Base-by-base conservation (phyloP, 2,888 invertebrate species). In the Drosophila kanekoi region DNA sequence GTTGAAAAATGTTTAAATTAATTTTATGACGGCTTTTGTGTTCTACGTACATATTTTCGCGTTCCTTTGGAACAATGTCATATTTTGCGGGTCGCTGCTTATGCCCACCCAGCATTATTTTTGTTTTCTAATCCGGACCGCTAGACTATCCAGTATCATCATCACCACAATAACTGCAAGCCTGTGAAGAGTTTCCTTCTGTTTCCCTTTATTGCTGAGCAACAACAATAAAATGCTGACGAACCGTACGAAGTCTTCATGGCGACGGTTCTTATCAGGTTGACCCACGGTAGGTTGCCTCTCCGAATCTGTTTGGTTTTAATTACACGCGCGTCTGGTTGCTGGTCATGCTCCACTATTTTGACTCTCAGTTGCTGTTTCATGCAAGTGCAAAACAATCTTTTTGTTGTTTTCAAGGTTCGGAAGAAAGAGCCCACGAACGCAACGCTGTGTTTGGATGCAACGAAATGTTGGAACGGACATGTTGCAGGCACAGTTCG, bases 271-370 rank as follows among this genome's bases (percentile, higher is more conserved):
- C 68, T 72, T 63, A 75, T 72, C 77, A 48, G 70, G 63, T 62
- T 66, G 70, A 69, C 61, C 67, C n/a, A 49, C 48, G 53, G 45
- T 32, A 37, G 62, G 35, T 51, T 48, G 61, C 51, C 35, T 49
- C 63, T 61, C 41, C 66, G 64, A 48, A 72, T 62, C 70, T 82
- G 82, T 88, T 83, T 83, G 79, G 83, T 88, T 83, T 83, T 88
- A 88, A 88, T 82, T 82, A 88, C 88, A 85, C 82, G 82, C 88
- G 77, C 82, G 69, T 65, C 79, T 77, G 89, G 68, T 60, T 68
- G 47, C 62, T 53, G 63, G 71, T 72, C 77, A 74, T 67, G 80
- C 70, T 72, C 70, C 66, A 65, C 35, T 72, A 72, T 54, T 84
- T 78, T 70, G 64, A 71, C 78, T 64, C 28, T 60, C 40, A 23